A percentile compares a stretch with the other conserved stretches of the same genome.
Conservation (phyloP, 2,113 vertebrate species). For the Picathartes gymnocephalus region DNA sequence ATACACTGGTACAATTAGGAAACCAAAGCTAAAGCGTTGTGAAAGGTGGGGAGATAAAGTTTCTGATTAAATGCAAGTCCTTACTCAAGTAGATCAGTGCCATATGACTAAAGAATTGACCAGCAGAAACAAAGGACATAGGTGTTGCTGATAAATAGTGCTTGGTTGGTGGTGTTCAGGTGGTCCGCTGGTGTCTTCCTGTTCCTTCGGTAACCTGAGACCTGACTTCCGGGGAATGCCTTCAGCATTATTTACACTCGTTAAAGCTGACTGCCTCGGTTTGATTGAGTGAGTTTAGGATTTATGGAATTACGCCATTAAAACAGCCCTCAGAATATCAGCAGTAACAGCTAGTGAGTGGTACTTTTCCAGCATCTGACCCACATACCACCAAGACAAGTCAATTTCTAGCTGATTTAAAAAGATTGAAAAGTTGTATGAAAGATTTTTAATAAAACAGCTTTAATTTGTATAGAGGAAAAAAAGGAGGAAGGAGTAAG, state of each 20-base stretch:
- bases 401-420: not conserved
- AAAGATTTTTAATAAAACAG: not conserved
- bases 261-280: slow-evolving; percentile 30
- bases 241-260: slow-evolving; percentile 67
- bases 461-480: not conserved
- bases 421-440: not conserved
- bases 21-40: slow-evolving; percentile 34
- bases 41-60: slow-evolving; percentile 34
- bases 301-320: slow-evolving; percentile 23
- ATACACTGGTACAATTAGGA: not conserved
- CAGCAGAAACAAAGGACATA: slow-evolving; percentile 22
- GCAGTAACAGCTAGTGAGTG: not conserved
- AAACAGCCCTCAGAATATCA: not conserved
- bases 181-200: slow-evolving; percentile 69
- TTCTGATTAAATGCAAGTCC: slow-evolving; percentile 47
- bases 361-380: not conserved
- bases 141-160: slow-evolving; percentile 62
- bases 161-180: slow-evolving; percentile 50
- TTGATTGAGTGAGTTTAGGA: slow-evolving; percentile 27
- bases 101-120: slow-evolving; percentile 35
- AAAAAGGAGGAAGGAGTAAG: not conserved
- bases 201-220: slow-evolving; percentile 76
- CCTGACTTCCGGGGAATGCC: slow-evolving; percentile 73
- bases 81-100: slow-evolving; percentile 37
- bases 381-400: not conserved